phyloP scores from a whole-genome alignment of 2,888 invertebrate species.

The Zaprionus obscuricornis region DNA sequence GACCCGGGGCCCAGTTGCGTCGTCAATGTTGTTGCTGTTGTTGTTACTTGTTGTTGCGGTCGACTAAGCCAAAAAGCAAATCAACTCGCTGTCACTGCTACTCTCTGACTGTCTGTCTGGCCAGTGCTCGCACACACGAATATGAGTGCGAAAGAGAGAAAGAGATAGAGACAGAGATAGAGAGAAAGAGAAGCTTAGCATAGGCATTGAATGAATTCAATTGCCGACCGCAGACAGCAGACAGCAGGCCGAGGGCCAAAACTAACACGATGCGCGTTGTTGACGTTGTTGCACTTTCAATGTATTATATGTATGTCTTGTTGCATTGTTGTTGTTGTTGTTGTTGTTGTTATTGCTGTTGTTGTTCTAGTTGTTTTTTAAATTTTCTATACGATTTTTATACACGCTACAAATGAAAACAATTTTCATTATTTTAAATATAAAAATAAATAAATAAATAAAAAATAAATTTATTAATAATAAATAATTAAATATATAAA shows the following conservation, averaged over 20 bases:
- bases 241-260: slow-evolving; percentile 54
- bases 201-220: slow-evolving; percentile 69
- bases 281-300: slow-evolving; percentile 62
- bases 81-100: slow-evolving; percentile 48
- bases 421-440: no score
- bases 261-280: slow-evolving; percentile 59
- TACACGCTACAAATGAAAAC: slow-evolving; percentile 24
- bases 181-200: neutral
- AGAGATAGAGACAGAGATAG: neutral
- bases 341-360: slow-evolving; percentile 12
- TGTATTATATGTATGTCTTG: slow-evolving; percentile 35
- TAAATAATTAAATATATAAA: no score
- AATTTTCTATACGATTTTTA: slow-evolving; percentile 9
- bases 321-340: neutral
- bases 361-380: no score
- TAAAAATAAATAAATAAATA: neutral
- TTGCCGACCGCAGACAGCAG: slow-evolving; percentile 72
- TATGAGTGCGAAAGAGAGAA: neutral
- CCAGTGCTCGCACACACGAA: slow-evolving; percentile 12
- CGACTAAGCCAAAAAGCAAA: slow-evolving; percentile 70
- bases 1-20: slow-evolving; percentile 48
- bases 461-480: no score
- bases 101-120: slow-evolving; percentile 25
- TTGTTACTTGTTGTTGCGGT: slow-evolving; percentile 54
- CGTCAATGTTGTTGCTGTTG: slow-evolving; percentile 45